Evolutionary conservation across 2,888 invertebrate genomes (phyloP), one percentile per base, ranked within the genome.

Genomic region (Harpalus rufipes): DNA sequence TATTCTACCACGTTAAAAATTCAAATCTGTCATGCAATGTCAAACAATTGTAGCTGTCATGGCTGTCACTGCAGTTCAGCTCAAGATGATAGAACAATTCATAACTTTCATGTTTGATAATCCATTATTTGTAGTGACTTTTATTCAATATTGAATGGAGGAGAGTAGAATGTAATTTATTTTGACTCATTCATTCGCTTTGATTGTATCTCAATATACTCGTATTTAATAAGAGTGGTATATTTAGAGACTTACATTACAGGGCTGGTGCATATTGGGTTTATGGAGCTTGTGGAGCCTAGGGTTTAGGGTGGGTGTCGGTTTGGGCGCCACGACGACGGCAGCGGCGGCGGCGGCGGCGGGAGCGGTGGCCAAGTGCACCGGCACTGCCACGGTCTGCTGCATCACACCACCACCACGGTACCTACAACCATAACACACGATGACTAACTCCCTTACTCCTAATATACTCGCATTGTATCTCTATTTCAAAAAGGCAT

Each of bases 391-490:
- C 44, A 51, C 44, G 0, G 84, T 84, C 59, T 84, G 84, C 84
- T 84, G 84, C 84, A 84, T 84, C 78, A 41, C 84, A 84, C 76
- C 61, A 80, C 61, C 61, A 16, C 16, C 56, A 80, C 59, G 51
- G 72, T 41, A 74, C 83, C 83, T 83, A 25, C 76, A 78, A 25
- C 21, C 21, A 21, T 3, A 21, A 21, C 1, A 1, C 21, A 21
- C 21, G 1, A 21, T 21, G 3, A 21, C 21, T 21, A 21, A 21
- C 21, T 21, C 51, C 41, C 7, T n/a, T n/a, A 44, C 81, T 68
- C 44, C 58, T 44, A 10, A 10, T 1, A 10, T 44, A 2, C 44
- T 10, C 44, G 7, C 1, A 10, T 44, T 1, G 44, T 1, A 44
- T 44, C 44, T 44, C 10, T 44, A n/a, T n/a, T n/a, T n/a, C n/a